phyloP scores from a whole-genome alignment of 2,113 vertebrate genomes.

The Spilogale gracilis region DNA sequence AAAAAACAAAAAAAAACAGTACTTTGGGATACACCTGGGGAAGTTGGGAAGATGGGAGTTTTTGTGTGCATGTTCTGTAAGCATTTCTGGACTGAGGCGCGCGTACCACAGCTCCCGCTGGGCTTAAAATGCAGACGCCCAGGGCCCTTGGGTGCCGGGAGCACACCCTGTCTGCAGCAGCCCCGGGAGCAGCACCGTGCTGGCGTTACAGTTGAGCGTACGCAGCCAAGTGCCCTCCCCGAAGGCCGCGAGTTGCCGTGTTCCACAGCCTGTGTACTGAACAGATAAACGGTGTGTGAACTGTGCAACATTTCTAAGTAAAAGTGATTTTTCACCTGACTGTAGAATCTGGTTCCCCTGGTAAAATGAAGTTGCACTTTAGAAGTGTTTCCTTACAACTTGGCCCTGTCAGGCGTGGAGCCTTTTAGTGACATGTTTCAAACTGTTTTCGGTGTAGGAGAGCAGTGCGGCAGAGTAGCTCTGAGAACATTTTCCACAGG shows the following conservation, averaged over 20 bases:
- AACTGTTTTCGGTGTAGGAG: not conserved
- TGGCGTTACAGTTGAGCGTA: not conserved
- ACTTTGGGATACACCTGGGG: not conserved
- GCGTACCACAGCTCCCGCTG: accelerated
- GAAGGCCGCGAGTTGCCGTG: not conserved
- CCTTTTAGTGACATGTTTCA: not conserved
- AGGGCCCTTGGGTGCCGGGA: not conserved
- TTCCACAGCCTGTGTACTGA: not conserved
- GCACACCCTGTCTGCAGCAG: not conserved
- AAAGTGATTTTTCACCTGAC: not conserved
- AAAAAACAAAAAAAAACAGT: not conserved
- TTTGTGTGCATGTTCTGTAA: not conserved
- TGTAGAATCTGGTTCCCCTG: not conserved
- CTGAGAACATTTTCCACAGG: not conserved
- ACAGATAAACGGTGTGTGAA: not conserved
- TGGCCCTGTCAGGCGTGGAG: not conserved
- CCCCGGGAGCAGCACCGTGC: not conserved
- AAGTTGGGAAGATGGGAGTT: not conserved
- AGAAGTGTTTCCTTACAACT: not conserved
- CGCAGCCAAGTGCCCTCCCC: not conserved
- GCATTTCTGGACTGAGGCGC: not conserved
- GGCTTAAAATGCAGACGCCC: too few species aligned
- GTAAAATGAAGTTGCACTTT: not conserved
- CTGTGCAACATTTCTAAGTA: not conserved
- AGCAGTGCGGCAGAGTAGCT: not conserved